Evolutionary conservation across 1,140 invertebrate genomes (phyloP).

Genomic region (Drosophila lacteicornis): DNA sequence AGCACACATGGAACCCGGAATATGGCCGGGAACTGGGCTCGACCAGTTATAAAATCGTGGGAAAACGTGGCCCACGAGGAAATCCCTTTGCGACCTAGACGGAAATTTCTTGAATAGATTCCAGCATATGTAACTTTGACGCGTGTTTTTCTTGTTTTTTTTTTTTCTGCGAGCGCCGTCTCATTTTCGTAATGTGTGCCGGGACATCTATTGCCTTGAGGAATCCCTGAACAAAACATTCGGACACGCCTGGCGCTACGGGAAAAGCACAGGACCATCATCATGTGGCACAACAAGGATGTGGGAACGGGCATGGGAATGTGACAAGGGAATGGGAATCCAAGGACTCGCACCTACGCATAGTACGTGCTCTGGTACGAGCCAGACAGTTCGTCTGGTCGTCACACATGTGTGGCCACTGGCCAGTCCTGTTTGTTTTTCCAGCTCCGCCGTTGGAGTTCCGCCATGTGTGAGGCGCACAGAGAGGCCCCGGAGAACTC

Average conservation of each 20-base stretch:
- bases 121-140: conserved; percentile 77
- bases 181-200: conserved; percentile 45
- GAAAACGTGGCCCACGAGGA: conserved; percentile 42
- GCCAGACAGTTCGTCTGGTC: neutral
- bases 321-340: conserved; percentile 36
- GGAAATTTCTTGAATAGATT: conserved; percentile 66
- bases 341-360: conserved; percentile 64
- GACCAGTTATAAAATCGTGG: conserved; percentile 76
- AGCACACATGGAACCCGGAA: conserved; percentile 49
- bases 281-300: conserved; percentile 66
- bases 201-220: conserved; percentile 55
- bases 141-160: conserved; percentile 64
- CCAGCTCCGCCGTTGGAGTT: conserved; percentile 45
- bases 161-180: conserved; percentile 56
- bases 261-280: conserved; percentile 68
- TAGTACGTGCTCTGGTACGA: conserved; percentile 63
- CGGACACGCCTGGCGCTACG: conserved; percentile 76
- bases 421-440: conserved; percentile 54
- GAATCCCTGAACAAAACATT: conserved; percentile 58
- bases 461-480: conserved; percentile 25
- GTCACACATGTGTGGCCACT: conserved; percentile 49
- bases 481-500: conserved; percentile 48
- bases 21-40: conserved; percentile 42
- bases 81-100: conserved; percentile 39
- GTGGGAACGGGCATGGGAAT: conserved; percentile 21